phyloP scores from a whole-genome alignment of 2,113 vertebrate genomes.

The crab-eating macaque (Macaca fascicularis) region DNA sequence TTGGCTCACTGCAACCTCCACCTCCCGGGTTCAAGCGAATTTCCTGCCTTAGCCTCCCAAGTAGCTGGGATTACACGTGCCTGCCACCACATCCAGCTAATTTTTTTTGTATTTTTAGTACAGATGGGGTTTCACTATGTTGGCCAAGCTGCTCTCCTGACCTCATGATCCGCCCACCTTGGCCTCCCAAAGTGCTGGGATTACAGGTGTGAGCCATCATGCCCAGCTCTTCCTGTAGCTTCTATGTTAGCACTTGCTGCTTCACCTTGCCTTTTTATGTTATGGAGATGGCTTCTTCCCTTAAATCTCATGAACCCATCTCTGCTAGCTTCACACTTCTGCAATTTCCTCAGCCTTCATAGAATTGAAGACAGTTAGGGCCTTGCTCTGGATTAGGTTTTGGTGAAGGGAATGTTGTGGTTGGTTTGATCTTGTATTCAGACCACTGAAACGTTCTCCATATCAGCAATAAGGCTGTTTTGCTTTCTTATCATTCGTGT shows the following conservation, averaged over 20 bases:
- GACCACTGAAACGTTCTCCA: neutral
- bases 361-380: neutral
- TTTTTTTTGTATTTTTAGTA: too few relatives aligned
- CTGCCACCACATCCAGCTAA: too few relatives aligned
- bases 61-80: too few relatives aligned
- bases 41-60: too few relatives aligned
- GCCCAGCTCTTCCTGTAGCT: neutral
- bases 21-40: too few relatives aligned
- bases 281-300: neutral
- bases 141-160: too few relatives aligned
- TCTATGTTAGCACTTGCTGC: neutral
- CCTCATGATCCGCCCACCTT: too few relatives aligned
- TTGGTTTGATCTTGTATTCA: neutral
- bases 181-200: too few relatives aligned
- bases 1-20: too few relatives aligned
- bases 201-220: too few relatives aligned
- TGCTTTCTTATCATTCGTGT: neutral
- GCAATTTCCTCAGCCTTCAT: neutral
- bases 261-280: neutral
- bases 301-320: neutral
- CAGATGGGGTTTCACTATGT: too few relatives aligned
- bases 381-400: neutral
- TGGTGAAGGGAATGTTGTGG: neutral
- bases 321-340: neutral
- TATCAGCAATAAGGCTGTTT: neutral